Percentiles rank a stretch among this genome's conserved stretches.
phyloP scores from a whole-genome alignment of 2,888 invertebrate species.

The Philhelius pedissequus region DNA sequence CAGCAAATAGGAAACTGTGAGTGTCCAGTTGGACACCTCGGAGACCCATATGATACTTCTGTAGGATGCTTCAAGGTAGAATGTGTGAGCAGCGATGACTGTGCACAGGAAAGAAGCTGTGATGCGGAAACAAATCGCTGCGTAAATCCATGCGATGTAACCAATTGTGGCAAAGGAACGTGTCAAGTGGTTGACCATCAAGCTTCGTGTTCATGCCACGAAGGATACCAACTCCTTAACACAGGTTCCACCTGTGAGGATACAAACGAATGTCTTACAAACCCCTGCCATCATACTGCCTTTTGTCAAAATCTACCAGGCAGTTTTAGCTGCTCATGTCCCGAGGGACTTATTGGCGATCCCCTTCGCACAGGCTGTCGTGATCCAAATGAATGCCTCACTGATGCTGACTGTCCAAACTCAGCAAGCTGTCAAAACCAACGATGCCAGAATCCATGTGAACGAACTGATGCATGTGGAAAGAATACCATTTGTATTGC shows the following conservation, averaged over 20 bases:
- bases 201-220: constrained; percentile 86
- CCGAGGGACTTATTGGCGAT: constrained; percentile 89
- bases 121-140: constrained; percentile 88
- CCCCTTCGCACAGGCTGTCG: constrained; percentile 85
- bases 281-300: constrained; percentile 90
- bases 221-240: constrained; percentile 85
- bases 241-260: constrained; percentile 85
- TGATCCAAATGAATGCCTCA: constrained; percentile 89
- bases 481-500: constrained; percentile 87
- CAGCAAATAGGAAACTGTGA: constrained; percentile 87
- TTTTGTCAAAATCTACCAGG: constrained; percentile 89
- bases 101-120: constrained; percentile 87
- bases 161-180: constrained; percentile 89
- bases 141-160: constrained; percentile 88
- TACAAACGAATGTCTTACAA: constrained; percentile 87
- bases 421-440: constrained; percentile 87
- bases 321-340: constrained; percentile 87
- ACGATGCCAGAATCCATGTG: constrained; percentile 89
- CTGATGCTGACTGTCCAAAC: constrained; percentile 88
- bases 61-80: constrained; percentile 94
- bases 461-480: constrained; percentile 84
- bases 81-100: constrained; percentile 88
- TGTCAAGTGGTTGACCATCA: constrained; percentile 87
- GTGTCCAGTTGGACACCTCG: constrained; percentile 90
- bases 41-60: constrained; percentile 87